A percentile compares a stretch with the other conserved stretches of the same genome.
phyloP scores from a whole-genome alignment of 2,888 invertebrate species.

The Crepidodera aurea region DNA sequence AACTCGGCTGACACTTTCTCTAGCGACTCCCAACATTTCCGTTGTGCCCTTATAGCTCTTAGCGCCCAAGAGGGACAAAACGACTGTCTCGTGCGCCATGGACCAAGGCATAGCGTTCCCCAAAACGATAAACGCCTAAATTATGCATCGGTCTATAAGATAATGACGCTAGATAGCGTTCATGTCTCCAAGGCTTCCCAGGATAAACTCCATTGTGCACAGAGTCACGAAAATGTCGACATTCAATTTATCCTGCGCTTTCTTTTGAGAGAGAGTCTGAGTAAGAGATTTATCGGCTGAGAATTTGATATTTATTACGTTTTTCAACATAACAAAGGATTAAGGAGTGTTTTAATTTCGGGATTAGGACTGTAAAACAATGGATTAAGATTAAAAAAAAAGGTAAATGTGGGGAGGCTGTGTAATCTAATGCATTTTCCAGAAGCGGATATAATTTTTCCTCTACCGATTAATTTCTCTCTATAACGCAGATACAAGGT shows the following conservation, averaged over 20 bases:
- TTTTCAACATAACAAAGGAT: neutral
- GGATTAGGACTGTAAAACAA: neutral
- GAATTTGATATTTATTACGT: neutral
- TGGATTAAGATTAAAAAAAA: neutral
- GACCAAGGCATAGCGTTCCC: neutral
- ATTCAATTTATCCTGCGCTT: conserved; percentile 3
- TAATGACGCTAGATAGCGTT: conserved; percentile 40
- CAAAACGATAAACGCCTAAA: conserved; percentile 41
- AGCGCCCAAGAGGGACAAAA: neutral
- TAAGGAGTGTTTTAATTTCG: conserved; percentile 3
- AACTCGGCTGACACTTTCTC: neutral
- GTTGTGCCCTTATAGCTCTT: neutral
- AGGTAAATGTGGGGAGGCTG: neutral
- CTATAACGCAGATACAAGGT: too few relatives aligned
- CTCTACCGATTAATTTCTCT: too few relatives aligned
- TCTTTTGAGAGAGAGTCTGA: neutral
- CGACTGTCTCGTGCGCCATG: neutral
- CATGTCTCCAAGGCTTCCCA: neutral
- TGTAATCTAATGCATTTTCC: too few relatives aligned
- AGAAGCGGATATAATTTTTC: too few relatives aligned
- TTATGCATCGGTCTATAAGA: conserved; percentile 43
- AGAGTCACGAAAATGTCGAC: neutral
- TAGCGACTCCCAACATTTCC: neutral
- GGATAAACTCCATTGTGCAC: conserved; percentile 10
- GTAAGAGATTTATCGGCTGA: neutral